Base-by-base conservation (phyloP, 2,797 vertebrate species). In the Tauraco hartlaubi region DNA sequence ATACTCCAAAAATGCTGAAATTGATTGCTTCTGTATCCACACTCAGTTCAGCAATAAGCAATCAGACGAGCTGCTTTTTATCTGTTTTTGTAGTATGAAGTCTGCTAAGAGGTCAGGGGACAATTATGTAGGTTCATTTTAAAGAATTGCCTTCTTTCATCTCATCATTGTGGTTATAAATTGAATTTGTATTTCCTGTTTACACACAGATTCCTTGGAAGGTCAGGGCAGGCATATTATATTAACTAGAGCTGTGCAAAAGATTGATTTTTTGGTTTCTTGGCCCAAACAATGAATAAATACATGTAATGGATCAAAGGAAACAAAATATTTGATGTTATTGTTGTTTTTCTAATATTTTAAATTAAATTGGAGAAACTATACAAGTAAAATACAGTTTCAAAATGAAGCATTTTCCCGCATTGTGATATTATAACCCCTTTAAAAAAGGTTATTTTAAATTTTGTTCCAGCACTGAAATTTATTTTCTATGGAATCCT, bases 111-210 rank as follows among this genome's bases (percentile, higher is more conserved):
- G 77, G 72, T 94, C 85, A 89, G 18, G 58, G 61, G 51, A 88
- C 82, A 90, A 94, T 95, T 85, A 92, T 91, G 91, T 74, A 33
- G 35, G 29, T 91, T 91, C 59, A 66, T 93, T 96, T 95, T 78
- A 85, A 94, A 97, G 56, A 87, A 92, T 61, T 80, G 46, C 41
- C 37, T 95, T 91, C 68, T 93, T 90, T 94, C 52, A 79, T 82
- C 44, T 76, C 67, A 82, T 91, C 52, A 64, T n/a, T 91, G 61
- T 58, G n/a, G 23, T 85, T 89, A 74, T 85, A 92, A 93, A 96
- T 92, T 92, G 78, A 79, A 92, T 93, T 93, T 93, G 44, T 83
- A 58, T 83, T 93, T 97, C 54, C 39, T 88, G 39, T 93, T 94
- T 92, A 83, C 75, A 55, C 54, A 78, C 25, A 75, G 56, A 51